phyloP scores from a whole-genome alignment of 2,797 vertebrate species.

The Anabas testudineus region DNA sequence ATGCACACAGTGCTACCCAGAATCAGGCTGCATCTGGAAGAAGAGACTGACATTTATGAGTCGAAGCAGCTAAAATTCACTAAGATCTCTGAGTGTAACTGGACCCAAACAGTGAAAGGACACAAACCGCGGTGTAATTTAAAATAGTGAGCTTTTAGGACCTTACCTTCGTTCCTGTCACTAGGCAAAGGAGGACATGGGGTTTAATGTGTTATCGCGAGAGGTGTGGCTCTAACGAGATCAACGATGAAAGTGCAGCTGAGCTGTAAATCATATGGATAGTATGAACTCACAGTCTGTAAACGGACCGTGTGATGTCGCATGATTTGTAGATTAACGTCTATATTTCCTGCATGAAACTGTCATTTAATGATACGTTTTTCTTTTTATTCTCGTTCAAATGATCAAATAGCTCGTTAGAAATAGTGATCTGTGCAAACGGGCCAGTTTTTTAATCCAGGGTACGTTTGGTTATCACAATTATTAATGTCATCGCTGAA shows the following conservation, averaged over 20 bases:
- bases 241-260: no score
- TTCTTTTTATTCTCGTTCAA: not conserved
- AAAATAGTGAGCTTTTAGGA: conserved; percentile 82
- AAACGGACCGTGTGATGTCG: no score
- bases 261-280: not conserved
- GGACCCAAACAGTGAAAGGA: accelerated
- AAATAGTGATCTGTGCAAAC: not conserved
- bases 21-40: not conserved
- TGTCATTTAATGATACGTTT: accelerated
- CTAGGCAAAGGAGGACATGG: not conserved
- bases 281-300: no score
- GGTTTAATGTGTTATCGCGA: conserved; percentile 68
- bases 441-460: accelerated
- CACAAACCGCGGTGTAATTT: conserved; percentile 19
- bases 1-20: not conserved
- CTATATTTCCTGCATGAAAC: accelerated
- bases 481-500: no score
- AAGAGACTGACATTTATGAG: no score
- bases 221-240: conserved; percentile 43
- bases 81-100: accelerated
- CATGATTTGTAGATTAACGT: not conserved
- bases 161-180: conserved; percentile 76
- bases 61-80: no score
- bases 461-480: not conserved
- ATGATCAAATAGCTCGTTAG: accelerated